Evolutionary conservation across 2,797 vertebrate genomes (phyloP).

Genomic region (Peromyscus attwateri): DNA sequence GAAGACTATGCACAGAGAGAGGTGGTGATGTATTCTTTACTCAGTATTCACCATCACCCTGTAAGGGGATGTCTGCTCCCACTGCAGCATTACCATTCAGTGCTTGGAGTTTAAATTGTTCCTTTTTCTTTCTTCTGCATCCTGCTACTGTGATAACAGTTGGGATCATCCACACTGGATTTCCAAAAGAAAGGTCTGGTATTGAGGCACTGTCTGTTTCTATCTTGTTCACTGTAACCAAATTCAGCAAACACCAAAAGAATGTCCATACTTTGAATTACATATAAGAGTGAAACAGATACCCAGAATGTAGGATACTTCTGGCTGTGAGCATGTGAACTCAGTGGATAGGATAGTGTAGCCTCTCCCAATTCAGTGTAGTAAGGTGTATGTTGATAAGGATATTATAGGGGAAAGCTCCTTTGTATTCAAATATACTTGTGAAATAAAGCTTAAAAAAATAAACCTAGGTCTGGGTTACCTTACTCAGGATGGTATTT

Average conservation of each 20-base stretch:
- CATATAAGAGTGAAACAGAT: not conserved
- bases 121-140: not conserved
- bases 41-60: not conserved
- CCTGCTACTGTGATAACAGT: not conserved
- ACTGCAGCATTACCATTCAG: not conserved
- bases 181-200: not conserved
- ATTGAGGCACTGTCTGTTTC: not conserved
- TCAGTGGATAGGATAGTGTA: accelerated
- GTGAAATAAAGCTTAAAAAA: not conserved
- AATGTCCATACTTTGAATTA: not conserved
- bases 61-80: not conserved
- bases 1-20: not conserved
- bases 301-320: accelerated
- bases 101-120: not conserved
- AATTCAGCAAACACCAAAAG: not conserved
- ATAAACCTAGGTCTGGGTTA: not conserved
- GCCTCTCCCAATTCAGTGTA: not conserved
- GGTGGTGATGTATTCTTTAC: not conserved
- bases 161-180: not conserved
- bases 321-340: not conserved
- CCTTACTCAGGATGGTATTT: not conserved
- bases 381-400: no score
- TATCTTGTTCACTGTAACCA: not conserved
- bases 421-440: not conserved
- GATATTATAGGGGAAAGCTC: not conserved